Percentiles rank a stretch among this genome's conserved stretches.
These are phyloP conservation scores for Drosophila austrosaltans DNA, from an alignment of 2,888 invertebrate species.

Conservation along the genomic window DNA sequence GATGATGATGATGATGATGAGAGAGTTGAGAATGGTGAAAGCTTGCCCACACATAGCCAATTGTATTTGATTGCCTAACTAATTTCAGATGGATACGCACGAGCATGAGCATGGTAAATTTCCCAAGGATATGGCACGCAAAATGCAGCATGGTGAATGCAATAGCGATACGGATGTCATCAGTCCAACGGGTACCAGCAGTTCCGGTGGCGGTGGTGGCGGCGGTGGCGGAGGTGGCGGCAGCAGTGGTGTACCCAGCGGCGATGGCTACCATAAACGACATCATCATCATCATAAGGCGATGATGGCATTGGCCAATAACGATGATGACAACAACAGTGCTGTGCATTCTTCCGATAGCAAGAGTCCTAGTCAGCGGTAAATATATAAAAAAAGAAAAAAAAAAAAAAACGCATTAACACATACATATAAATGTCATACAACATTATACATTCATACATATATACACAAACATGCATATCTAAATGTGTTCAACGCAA, in stretches of 20 bases:
- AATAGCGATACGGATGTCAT: slow-evolving; percentile 80
- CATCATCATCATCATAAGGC: slow-evolving; percentile 67
- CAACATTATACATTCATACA: slow-evolving; percentile 13
- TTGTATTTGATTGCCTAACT: not conserved
- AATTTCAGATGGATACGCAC: slow-evolving; percentile 74
- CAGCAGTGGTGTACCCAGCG: slow-evolving; percentile 9
- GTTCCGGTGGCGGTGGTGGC: slow-evolving; percentile 85
- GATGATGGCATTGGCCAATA: slow-evolving; percentile 81
- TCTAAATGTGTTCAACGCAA: not conserved
- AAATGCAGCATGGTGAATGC: slow-evolving; percentile 62
- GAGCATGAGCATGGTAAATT: slow-evolving; percentile 74
- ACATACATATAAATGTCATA: slow-evolving; percentile 9
- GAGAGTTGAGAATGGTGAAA: not conserved
- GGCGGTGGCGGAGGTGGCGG: slow-evolving; percentile 31
- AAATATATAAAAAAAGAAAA: slow-evolving; percentile 52
- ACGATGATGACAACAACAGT: slow-evolving; percentile 89
- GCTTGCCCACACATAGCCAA: not conserved
- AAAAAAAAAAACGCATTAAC: slow-evolving; percentile 12
- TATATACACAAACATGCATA: not conserved
- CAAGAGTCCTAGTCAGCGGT: slow-evolving; percentile 90
- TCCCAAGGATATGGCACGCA: slow-evolving; percentile 71
- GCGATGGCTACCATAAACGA: slow-evolving; percentile 65
- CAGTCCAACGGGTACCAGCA: slow-evolving; percentile 81
- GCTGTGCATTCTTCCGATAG: slow-evolving; percentile 88
- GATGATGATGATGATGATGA: slow-evolving; percentile 19